Evolutionary conservation across 2,888 invertebrate genomes (phyloP).

Genomic region (Notocelia uddmanniana): DNA sequence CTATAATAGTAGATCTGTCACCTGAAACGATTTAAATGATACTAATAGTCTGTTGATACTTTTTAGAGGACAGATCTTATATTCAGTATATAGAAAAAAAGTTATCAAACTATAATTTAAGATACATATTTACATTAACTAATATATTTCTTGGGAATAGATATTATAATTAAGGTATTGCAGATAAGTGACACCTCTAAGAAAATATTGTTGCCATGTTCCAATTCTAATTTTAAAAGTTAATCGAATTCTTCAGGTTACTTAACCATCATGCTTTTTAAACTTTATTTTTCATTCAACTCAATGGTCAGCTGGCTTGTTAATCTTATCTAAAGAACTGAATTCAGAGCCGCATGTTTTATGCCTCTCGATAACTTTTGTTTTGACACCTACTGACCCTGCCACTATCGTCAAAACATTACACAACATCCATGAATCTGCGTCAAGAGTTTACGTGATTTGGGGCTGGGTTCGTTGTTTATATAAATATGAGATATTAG

Average conservation of each 20-base stretch:
- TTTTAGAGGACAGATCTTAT: too few species aligned
- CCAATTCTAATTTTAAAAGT: too few species aligned
- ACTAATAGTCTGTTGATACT: too few species aligned
- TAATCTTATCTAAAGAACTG: neutral
- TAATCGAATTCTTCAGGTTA: neutral
- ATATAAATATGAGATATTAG: constrained; percentile 26
- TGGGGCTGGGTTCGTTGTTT: constrained; percentile 18
- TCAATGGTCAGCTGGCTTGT: neutral
- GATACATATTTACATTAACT: too few species aligned
- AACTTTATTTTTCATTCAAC: neutral
- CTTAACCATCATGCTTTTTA: neutral
- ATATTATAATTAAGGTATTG: too few species aligned
- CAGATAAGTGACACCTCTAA: too few species aligned
- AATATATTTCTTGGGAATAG: too few species aligned
- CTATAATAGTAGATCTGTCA: too few species aligned
- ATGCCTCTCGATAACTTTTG: constrained; percentile 19
- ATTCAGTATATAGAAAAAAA: too few species aligned
- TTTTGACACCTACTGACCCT: neutral
- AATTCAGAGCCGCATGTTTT: neutral
- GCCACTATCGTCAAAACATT: constrained; percentile 27
- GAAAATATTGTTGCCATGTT: too few species aligned
- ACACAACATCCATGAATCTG: constrained; percentile 24
- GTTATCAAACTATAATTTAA: too few species aligned
- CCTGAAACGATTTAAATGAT: too few species aligned
- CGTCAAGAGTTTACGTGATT: constrained; percentile 31